Evolutionary conservation across 2,888 invertebrate genomes (phyloP).

Genomic region (Hedychridium roseum): DNA sequence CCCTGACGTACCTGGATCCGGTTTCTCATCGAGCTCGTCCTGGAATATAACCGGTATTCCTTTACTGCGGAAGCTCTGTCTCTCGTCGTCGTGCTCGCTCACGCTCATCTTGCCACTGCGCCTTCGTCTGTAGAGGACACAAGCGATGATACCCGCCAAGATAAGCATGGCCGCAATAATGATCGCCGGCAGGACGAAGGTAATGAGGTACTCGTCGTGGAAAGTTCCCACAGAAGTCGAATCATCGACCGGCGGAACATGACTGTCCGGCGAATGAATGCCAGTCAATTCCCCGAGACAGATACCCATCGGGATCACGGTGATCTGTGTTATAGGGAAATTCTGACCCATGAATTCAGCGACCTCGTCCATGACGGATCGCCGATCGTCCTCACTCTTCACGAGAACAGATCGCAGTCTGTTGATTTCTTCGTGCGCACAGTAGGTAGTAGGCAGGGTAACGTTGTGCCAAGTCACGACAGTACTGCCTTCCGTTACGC

Average conservation of each 20-base stretch:
- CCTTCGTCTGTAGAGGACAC: conserved; percentile 84
- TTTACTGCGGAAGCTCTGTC: conserved; percentile 83
- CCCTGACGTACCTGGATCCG: conserved; percentile 80
- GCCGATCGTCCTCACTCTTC: conserved; percentile 68
- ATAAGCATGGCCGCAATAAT: conserved; percentile 89
- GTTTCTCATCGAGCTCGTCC: conserved; percentile 94
- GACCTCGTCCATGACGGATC: conserved; percentile 68
- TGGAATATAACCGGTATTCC: conserved; percentile 95
- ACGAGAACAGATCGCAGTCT: conserved; percentile 76
- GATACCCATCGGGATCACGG: conserved; percentile 65
- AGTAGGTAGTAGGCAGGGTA: conserved; percentile 75
- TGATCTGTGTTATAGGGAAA: conserved; percentile 70
- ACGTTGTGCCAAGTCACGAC: conserved; percentile 84
- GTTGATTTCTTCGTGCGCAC: conserved; percentile 81
- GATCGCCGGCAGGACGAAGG: conserved; percentile 88
- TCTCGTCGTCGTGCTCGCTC: conserved; percentile 81
- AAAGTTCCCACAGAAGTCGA: conserved; percentile 62
- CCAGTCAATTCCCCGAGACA: conserved; percentile 66
- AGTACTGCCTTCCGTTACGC: conserved; percentile 74
- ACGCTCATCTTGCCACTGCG: conserved; percentile 86
- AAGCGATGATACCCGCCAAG: conserved; percentile 86
- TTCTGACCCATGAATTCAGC: conserved; percentile 76
- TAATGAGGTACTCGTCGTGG: conserved; percentile 75
- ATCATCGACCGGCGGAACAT: conserved; percentile 55
- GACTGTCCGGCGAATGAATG: conserved; percentile 55